Evolutionary conservation across 1,140 invertebrate genomes (phyloP), one percentile per base, ranked within the genome.

Genomic region (Pteromalus puparum): DNA sequence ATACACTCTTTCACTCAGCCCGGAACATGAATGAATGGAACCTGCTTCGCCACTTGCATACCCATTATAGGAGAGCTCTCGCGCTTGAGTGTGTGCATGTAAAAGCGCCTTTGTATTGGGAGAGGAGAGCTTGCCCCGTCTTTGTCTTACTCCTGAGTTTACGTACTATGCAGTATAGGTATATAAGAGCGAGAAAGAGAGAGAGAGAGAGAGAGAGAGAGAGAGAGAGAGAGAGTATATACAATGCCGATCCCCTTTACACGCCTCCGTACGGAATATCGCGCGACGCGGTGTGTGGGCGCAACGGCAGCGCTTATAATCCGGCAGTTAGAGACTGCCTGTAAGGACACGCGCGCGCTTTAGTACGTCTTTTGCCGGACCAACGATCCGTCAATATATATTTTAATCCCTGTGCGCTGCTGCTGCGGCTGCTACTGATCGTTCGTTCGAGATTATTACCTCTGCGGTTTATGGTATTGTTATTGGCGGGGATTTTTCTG

Each of bases 21-120:
- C 86, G 86, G 86, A 87, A 88, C 89, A 91, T 92, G 92, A 92
- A 92, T 92, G 91, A 92, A 92, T 91, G 91, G 89, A 92, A 92
- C 91, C 91, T 92, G 91, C 91, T 91, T 88, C 87, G 88, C 90
- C 88, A 88, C 91, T 91, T 92, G 90, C 91, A 91, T 92, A 91
- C 87, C 91, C 91, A 92, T 92, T 92, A 92, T 90, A 91, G 90
- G 88, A 91, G 89, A 91, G 89, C 89, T 26, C 67, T 24, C 85
- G 75, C n/a, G n/a, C n/a, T n/a, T 85, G 84, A 84, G 84, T 61
- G 21, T 61, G 5, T 53, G 48, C 7, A 7, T n/a, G 7, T 61
- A 6, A n/a, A 61, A 61, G 53, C 86, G 70, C 78, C 81, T 81
- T 68, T 83, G 84, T 81, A 70, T 83, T 65, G 68, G 30, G 48